Conservation (phyloP, 2,888 invertebrate genomes). For the Pterostichus niger region DNA sequence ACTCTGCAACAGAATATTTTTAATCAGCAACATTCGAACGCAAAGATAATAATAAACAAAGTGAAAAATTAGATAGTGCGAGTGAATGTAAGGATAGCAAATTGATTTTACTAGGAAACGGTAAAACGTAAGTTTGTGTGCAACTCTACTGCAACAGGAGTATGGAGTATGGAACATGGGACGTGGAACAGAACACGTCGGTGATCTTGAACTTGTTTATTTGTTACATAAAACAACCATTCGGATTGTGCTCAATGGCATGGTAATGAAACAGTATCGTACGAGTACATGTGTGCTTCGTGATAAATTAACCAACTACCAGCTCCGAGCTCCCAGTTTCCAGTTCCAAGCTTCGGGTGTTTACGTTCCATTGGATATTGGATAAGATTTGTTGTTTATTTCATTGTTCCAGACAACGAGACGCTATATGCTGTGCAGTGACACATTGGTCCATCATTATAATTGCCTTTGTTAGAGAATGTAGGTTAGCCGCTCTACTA, state of each 20-base stretch:
- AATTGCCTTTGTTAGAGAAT: constrained; percentile 31
- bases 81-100: too few relatives aligned
- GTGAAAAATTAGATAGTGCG: too few relatives aligned
- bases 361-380: constrained; percentile 29
- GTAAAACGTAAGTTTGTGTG: too few relatives aligned
- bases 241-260: constrained; percentile 6
- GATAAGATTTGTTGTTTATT: constrained; percentile 30
- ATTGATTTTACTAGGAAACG: too few relatives aligned
- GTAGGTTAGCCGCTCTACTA: constrained; percentile 10
- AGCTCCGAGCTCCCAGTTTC: not conserved
- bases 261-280: not conserved
- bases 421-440: not conserved
- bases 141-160: too few relatives aligned
- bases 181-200: too few relatives aligned
- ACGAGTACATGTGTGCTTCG: constrained; percentile 11
- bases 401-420: constrained; percentile 11
- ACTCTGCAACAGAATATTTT: not conserved
- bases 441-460: constrained; percentile 42
- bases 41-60: not conserved
- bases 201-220: too few relatives aligned
- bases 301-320: not conserved
- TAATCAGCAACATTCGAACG: not conserved
- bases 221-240: not conserved
- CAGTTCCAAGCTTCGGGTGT: not conserved
- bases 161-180: too few relatives aligned